phyloP scores from a whole-genome alignment of 1,140 invertebrate genomes.

The Trichomalopsis sarcophagae region DNA sequence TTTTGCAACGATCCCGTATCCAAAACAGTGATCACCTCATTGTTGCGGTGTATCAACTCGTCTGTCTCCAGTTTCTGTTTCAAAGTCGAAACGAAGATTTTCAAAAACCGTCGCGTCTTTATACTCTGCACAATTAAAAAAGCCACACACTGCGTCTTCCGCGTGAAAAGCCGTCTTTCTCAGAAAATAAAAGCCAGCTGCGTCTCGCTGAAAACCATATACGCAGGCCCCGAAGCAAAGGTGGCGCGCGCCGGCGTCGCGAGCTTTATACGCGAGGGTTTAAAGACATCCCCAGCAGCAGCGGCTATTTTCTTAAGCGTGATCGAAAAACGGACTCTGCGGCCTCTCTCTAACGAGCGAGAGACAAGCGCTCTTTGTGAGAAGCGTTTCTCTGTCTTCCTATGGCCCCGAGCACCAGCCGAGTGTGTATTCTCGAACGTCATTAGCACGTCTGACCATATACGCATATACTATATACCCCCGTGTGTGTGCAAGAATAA shows the following conservation, averaged over 20 bases:
- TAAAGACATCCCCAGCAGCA: background rate
- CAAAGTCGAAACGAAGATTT: too few species aligned
- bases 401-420: background rate
- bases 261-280: background rate
- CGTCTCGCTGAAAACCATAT: background rate
- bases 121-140: background rate
- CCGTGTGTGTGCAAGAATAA: background rate
- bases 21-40: too few species aligned
- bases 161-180: background rate
- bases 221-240: background rate
- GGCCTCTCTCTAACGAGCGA: background rate
- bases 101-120: too few species aligned
- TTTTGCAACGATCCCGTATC: background rate
- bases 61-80: too few species aligned
- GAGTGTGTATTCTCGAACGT: background rate
- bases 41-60: too few species aligned
- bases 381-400: background rate
- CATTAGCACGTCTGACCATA: background rate
- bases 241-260: background rate
- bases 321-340: slow-evolving; percentile 9
- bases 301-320: background rate
- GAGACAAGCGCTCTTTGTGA: background rate
- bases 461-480: too few species aligned
- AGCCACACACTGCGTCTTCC: background rate
- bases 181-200: too few species aligned